These are phyloP conservation scores for Percina caprodes DNA, from an alignment of 2,113 vertebrate genomes.

Conservation along the genomic window DNA sequence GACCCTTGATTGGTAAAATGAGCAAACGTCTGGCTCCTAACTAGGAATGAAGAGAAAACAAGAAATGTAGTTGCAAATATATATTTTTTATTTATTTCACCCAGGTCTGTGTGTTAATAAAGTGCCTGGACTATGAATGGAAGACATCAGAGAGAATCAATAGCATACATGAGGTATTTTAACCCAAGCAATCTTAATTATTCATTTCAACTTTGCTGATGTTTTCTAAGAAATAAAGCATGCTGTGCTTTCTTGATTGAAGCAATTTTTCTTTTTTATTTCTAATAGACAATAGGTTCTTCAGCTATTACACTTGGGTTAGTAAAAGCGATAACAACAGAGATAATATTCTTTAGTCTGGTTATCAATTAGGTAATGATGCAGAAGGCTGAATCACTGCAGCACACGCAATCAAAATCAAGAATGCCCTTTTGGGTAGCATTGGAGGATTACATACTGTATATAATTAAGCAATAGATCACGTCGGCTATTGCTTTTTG, in stretches of 20 bases:
- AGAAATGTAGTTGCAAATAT: slow-evolving; percentile 1
- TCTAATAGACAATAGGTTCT: slow-evolving; percentile 2
- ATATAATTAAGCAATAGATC: too few species aligned
- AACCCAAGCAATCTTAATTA: slow-evolving; percentile 39
- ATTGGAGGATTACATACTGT: slow-evolving; percentile 40
- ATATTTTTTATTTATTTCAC: background rate
- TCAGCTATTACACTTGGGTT: background rate
- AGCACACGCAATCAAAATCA: slow-evolving; percentile 28
- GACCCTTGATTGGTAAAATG: slow-evolving; percentile 20
- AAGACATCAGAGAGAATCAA: slow-evolving; percentile 33
- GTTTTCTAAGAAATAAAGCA: slow-evolving; percentile 22
- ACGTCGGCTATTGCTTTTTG: too few species aligned
- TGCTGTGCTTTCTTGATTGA: slow-evolving; percentile 18
- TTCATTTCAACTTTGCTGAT: slow-evolving; percentile 40
- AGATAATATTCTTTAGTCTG: background rate
- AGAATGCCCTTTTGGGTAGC: slow-evolving; percentile 54
- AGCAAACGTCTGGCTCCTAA: slow-evolving; percentile 18
- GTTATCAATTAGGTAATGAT: slow-evolving; percentile 7
- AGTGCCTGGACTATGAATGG: slow-evolving; percentile 3
- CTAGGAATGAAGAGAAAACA: background rate
- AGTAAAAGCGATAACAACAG: slow-evolving; percentile 4
- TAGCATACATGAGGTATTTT: slow-evolving; percentile 33
- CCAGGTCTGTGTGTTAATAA: slow-evolving; percentile 10
- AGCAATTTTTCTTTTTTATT: background rate
- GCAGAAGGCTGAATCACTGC: slow-evolving; percentile 23